Evolutionary conservation across 1,140 invertebrate species (phyloP).

Genomic region (Hycleus cichorii): DNA sequence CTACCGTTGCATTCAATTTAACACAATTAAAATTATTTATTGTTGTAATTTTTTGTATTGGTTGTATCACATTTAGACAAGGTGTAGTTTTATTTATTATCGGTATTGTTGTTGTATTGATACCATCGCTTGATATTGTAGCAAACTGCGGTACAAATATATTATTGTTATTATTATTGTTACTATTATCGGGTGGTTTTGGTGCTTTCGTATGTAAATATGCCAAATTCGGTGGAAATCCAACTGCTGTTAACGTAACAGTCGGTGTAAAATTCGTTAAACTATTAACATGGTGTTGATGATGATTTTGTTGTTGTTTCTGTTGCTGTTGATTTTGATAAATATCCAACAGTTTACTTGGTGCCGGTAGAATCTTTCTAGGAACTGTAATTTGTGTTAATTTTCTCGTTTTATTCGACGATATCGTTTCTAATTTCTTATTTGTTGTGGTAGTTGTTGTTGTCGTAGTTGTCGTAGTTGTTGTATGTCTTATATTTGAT

Average conservation of each 20-base stretch:
- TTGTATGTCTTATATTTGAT: background rate
- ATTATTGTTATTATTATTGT: constrained; percentile 4
- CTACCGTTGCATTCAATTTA: constrained; percentile 39
- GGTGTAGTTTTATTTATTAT: constrained; percentile 30
- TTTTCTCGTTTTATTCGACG: constrained; percentile 22
- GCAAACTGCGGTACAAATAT: constrained; percentile 37
- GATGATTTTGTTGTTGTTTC: background rate
- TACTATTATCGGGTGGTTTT: constrained; percentile 32
- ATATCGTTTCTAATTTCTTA: constrained; percentile 12
- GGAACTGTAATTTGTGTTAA: constrained; percentile 27
- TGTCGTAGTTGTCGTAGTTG: too few relatives aligned
- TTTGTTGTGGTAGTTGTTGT: background rate
- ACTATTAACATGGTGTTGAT: background rate
- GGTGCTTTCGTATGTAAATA: constrained; percentile 36
- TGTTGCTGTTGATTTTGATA: constrained; percentile 5
- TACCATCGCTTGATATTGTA: constrained; percentile 29
- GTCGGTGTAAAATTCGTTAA: constrained; percentile 28
- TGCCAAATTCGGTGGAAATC: constrained; percentile 34
- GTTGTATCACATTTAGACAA: constrained; percentile 35
- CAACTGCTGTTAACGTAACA: constrained; percentile 33
- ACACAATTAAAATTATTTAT: constrained; percentile 39
- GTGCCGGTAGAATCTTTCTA: constrained; percentile 39
- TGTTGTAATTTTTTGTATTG: constrained; percentile 26
- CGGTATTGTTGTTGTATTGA: constrained; percentile 30
- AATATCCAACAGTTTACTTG: constrained; percentile 32